Evolutionary conservation across 2,888 invertebrate genomes (phyloP).

Genomic region (Drosophila imparisetae): DNA sequence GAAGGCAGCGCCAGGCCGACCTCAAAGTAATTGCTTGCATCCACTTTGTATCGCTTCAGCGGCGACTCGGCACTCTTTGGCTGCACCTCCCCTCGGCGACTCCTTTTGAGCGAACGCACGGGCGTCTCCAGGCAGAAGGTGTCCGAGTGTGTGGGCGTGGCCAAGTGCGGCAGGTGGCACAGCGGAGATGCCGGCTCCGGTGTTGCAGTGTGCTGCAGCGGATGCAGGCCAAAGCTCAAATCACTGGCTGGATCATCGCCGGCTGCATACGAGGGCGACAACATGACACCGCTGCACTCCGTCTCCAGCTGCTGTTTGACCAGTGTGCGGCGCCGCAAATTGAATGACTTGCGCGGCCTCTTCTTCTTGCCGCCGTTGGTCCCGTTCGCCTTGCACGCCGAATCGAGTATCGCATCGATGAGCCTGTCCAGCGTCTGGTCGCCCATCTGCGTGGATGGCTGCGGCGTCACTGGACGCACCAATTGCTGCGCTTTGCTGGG

Average conservation of each 20-base stretch:
- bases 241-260: conserved; percentile 84
- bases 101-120: conserved; percentile 61
- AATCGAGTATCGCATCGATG: conserved; percentile 84
- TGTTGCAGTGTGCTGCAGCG: conserved; percentile 46
- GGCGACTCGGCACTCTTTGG: conserved; percentile 54
- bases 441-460: conserved; percentile 82
- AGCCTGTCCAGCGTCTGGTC: conserved; percentile 83
- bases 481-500: conserved; percentile 9
- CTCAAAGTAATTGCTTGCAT: conserved; percentile 81
- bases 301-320: conserved; percentile 76
- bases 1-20: conserved; percentile 83
- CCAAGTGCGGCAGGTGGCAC: conserved; percentile 41
- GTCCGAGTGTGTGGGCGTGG: conserved; percentile 56
- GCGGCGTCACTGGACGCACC: conserved; percentile 53
- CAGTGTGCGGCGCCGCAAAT: conserved; percentile 80
- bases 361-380: conserved; percentile 61
- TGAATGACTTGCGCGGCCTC: conserved; percentile 79
- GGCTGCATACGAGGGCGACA: conserved; percentile 83
- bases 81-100: conserved; percentile 22
- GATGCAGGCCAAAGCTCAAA: conserved; percentile 77
- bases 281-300: conserved; percentile 43
- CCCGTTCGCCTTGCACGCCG: conserved; percentile 80
- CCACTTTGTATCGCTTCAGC: conserved; percentile 75
- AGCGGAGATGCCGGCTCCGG: conserved; percentile 65
- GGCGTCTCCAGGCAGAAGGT: conserved; percentile 79